phyloP scores from a whole-genome alignment of 1,140 invertebrate species.

The Leptinotarsa undecemlineata region DNA sequence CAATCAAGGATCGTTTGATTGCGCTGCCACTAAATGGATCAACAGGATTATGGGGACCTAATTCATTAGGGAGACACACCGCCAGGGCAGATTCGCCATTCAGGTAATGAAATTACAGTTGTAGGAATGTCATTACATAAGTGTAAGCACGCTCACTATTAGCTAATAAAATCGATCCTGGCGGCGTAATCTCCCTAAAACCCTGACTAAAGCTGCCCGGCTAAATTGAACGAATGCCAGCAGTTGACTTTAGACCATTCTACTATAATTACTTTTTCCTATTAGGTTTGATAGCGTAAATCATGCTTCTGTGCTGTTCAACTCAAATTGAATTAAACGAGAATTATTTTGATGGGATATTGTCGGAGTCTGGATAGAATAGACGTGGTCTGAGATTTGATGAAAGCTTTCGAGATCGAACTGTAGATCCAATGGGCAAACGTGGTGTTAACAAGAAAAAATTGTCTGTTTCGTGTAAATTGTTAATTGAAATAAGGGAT shows the following conservation, averaged over 20 bases:
- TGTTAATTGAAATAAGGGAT: too few relatives aligned
- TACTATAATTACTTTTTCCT: slow-evolving; percentile 32
- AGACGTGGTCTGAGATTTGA: neutral
- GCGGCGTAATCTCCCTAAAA: slow-evolving; percentile 47
- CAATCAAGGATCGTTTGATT: too few relatives aligned
- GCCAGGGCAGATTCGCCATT: slow-evolving; percentile 49
- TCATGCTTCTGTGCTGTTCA: slow-evolving; percentile 19
- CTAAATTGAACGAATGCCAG: slow-evolving; percentile 38
- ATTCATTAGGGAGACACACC: slow-evolving; percentile 51
- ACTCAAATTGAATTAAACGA: slow-evolving; percentile 17
- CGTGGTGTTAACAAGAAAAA: too few relatives aligned
- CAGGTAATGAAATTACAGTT: slow-evolving; percentile 53
- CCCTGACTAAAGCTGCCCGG: slow-evolving; percentile 30
- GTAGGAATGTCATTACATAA: slow-evolving; percentile 53
- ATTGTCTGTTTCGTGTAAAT: too few relatives aligned
- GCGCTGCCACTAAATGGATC: too few relatives aligned
- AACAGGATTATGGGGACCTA: slow-evolving; percentile 30
- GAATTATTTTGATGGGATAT: slow-evolving; percentile 9
- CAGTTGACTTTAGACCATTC: slow-evolving; percentile 31
- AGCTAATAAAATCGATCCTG: slow-evolving; percentile 53
- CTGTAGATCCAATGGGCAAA: neutral
- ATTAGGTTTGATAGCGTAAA: slow-evolving; percentile 25
- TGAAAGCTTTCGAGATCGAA: neutral
- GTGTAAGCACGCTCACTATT: slow-evolving; percentile 53
- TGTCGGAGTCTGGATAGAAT: neutral